A percentile compares a stretch with the other conserved stretches of the same genome.
phyloP scores from a whole-genome alignment of 1,140 invertebrate species.

The Homarus americanus region DNA sequence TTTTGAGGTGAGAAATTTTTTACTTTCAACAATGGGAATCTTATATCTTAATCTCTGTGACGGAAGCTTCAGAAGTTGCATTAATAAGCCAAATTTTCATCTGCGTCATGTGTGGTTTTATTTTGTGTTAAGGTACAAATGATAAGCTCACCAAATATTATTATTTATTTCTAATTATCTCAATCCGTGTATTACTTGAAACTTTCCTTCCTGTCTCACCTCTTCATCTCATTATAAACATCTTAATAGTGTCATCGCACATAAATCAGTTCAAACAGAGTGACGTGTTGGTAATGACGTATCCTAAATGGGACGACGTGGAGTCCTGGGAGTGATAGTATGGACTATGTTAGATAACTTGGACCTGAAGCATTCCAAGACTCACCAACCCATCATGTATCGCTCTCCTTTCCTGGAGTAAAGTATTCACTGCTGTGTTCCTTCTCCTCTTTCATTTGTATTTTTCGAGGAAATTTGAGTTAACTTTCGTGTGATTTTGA shows the following conservation, averaged over 20 bases:
- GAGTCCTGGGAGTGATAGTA: conserved; percentile 32
- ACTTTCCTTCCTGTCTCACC: neutral
- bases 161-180: too few species aligned
- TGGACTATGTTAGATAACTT: conserved; percentile 50
- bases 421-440: neutral
- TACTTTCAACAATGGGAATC: too few species aligned
- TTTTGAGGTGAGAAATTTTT: neutral
- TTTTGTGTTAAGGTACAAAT: neutral
- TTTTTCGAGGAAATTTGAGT: neutral
- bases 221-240: too few species aligned
- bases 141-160: too few species aligned
- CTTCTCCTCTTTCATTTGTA: neutral
- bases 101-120: too few species aligned
- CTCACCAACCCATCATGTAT: neutral
- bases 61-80: too few species aligned
- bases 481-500: neutral
- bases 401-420: conserved; percentile 35
- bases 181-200: too few species aligned
- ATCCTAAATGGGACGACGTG: conserved; percentile 34
- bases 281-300: conserved; percentile 35
- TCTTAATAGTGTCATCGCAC: too few species aligned
- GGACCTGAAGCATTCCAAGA: neutral
- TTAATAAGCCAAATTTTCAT: too few species aligned
- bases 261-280: conserved; percentile 17
- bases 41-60: too few species aligned